Evolutionary conservation across 1,140 invertebrate species (phyloP).

Genomic region (Drosophila parvula): DNA sequence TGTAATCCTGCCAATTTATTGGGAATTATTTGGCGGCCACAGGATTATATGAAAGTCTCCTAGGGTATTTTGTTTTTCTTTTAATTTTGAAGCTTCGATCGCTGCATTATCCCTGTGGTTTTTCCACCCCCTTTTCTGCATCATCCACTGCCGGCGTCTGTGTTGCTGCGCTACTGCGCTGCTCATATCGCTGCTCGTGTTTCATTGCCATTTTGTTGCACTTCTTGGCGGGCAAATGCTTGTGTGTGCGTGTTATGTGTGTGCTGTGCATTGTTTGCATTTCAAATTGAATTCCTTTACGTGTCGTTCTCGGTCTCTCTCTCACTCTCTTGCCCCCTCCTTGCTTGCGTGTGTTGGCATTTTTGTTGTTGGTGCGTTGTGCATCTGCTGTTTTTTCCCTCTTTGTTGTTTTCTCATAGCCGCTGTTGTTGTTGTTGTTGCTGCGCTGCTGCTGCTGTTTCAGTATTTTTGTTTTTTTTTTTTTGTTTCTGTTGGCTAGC

Average conservation of each 20-base stretch:
- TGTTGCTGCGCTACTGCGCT: constrained; percentile 12
- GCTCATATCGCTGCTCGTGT: constrained; percentile 55
- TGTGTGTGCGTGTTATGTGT: constrained; percentile 20
- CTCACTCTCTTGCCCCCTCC: constrained; percentile 3
- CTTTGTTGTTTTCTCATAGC: constrained; percentile 54
- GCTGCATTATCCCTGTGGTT: not conserved
- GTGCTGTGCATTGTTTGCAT: constrained; percentile 77
- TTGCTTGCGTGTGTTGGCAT: constrained; percentile 62
- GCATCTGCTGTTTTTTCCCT: constrained; percentile 75
- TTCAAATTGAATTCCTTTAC: constrained; percentile 80
- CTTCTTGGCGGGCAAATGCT: constrained; percentile 62
- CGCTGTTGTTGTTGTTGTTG: constrained; percentile 22
- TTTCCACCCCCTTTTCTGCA: constrained; percentile 7
- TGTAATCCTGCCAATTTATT: constrained; percentile 12
- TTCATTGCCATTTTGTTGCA: constrained; percentile 82
- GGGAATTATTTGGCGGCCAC: constrained; percentile 11
- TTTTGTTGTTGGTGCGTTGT: constrained; percentile 61
- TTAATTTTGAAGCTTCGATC: constrained; percentile 10
- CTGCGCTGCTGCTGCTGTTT: constrained; percentile 27
- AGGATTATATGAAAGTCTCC: constrained; percentile 4
- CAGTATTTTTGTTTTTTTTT: constrained; percentile 20
- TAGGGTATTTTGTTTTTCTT: not conserved
- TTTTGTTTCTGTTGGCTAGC: constrained; percentile 50
- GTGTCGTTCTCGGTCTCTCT: constrained; percentile 15
- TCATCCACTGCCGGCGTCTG: constrained; percentile 6